phyloP scores from a whole-genome alignment of 2,797 vertebrate species.

The Eurystomus glaucurus region DNA sequence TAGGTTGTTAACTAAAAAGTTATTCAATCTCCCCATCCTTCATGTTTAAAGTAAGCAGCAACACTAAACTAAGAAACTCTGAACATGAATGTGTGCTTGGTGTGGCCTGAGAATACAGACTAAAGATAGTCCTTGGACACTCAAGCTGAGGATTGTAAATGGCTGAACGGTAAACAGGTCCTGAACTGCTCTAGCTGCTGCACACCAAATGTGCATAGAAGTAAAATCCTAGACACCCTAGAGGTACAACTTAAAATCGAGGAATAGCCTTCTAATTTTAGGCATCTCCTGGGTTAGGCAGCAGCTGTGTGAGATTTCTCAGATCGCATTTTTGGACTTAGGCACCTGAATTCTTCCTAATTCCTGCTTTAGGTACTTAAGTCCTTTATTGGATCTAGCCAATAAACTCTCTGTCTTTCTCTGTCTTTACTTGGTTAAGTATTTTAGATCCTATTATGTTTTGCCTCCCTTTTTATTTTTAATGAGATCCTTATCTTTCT shows the following conservation, averaged over 20 bases:
- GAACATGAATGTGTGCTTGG: not conserved
- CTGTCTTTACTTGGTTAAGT: conserved; percentile 26
- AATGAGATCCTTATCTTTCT: conserved; percentile 22
- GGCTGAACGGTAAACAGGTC: not conserved
- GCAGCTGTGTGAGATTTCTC: not conserved
- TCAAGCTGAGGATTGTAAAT: not conserved
- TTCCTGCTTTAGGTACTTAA: conserved; percentile 27
- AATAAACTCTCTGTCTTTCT: conserved; percentile 14
- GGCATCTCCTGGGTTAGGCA: not conserved
- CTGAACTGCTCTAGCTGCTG: not conserved
- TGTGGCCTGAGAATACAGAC: not conserved
- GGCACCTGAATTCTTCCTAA: conserved; percentile 22
- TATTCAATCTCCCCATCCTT: not conserved
- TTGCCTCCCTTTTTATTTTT: conserved; percentile 38
- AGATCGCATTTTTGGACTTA: not conserved
- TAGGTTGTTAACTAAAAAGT: not conserved
- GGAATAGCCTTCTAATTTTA: not conserved
- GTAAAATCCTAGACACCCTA: not conserved
- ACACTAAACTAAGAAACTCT: not conserved
- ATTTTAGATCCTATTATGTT: conserved; percentile 54
- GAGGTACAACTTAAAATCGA: not conserved
- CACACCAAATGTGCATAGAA: not conserved
- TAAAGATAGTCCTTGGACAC: not conserved
- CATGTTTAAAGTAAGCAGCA: not conserved
- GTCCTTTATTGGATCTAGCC: conserved; percentile 25